Evolutionary conservation across 2,888 invertebrate genomes (phyloP).

Genomic region (Nomada ruficornis): DNA sequence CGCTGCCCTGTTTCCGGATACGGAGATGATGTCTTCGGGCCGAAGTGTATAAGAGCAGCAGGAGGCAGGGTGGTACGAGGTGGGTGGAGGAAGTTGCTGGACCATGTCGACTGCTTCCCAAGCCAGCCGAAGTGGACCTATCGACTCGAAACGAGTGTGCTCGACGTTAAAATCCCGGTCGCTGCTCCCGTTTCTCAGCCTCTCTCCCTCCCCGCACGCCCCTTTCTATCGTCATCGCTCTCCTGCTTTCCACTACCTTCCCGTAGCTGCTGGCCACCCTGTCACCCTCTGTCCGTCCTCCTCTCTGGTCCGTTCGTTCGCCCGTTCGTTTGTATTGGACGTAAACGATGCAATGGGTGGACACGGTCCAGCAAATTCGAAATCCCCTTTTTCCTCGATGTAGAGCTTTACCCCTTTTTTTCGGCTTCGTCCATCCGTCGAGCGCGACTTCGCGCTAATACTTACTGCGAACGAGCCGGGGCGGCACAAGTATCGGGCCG

Average conservation of each 20-base stretch:
- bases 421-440: conserved; percentile 59
- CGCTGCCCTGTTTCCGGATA: conserved; percentile 65
- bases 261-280: conserved; percentile 37
- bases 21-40: conserved; percentile 71
- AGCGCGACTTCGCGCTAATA: conserved; percentile 69
- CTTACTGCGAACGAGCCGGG: conserved; percentile 56
- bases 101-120: conserved; percentile 75
- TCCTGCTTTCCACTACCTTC: conserved; percentile 47
- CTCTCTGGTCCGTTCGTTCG: conserved; percentile 63
- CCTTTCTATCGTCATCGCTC: conserved; percentile 60
- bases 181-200: conserved; percentile 77
- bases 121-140: conserved; percentile 78
- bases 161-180: conserved; percentile 80
- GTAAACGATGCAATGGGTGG: conserved; percentile 77
- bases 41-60: conserved; percentile 44
- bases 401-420: conserved; percentile 68
- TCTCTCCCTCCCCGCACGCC: conserved; percentile 37
- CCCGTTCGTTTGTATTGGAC: conserved; percentile 74
- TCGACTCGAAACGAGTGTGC: conserved; percentile 80
- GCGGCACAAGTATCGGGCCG: conserved; percentile 52
- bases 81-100: conserved; percentile 74
- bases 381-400: conserved; percentile 74
- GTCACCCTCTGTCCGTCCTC: conserved; percentile 57
- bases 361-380: conserved; percentile 77
- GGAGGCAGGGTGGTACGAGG: conserved; percentile 44